phyloP scores from a whole-genome alignment of 1,140 invertebrate species.

The Atta texana region DNA sequence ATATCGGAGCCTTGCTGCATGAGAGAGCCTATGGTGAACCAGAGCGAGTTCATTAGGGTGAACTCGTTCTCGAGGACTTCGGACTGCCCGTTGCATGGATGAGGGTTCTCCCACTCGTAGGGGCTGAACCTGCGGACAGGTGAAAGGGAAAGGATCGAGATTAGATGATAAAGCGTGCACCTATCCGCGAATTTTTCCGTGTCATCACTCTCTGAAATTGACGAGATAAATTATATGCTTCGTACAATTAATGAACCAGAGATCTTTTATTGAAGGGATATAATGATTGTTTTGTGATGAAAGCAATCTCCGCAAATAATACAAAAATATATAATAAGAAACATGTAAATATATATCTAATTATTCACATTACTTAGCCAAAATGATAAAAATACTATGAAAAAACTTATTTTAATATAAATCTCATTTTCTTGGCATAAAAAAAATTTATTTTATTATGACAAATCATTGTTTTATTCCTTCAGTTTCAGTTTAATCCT shows the following conservation, averaged over 20 bases:
- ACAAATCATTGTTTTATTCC: background rate
- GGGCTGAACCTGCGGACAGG: conserved; percentile 92
- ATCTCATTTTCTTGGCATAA: background rate
- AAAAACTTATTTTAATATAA: background rate
- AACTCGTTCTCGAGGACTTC: conserved; percentile 95
- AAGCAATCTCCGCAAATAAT: background rate
- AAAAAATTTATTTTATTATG: background rate
- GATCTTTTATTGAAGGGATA: background rate
- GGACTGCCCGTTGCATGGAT: conserved; percentile 92
- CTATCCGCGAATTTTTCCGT: background rate
- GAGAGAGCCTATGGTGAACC: conserved; percentile 95
- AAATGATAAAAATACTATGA: background rate
- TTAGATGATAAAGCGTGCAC: conserved; percentile 80
- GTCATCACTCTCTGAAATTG: conserved; percentile 26
- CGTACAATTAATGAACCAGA: no score
- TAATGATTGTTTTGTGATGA: background rate
- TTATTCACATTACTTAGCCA: background rate
- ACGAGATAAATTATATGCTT: conserved; percentile 4
- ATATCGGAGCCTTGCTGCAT: conserved; percentile 97
- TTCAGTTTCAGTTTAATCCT: background rate
- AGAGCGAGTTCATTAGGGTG: conserved; percentile 94
- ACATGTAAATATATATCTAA: background rate
- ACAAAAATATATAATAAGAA: background rate
- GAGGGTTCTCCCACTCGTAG: conserved; percentile 95
- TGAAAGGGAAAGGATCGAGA: conserved; percentile 81